Percentiles rank a stretch among this genome's conserved stretches.
phyloP scores from a whole-genome alignment of 2,113 vertebrate species.

The Tragulus kanchil region DNA sequence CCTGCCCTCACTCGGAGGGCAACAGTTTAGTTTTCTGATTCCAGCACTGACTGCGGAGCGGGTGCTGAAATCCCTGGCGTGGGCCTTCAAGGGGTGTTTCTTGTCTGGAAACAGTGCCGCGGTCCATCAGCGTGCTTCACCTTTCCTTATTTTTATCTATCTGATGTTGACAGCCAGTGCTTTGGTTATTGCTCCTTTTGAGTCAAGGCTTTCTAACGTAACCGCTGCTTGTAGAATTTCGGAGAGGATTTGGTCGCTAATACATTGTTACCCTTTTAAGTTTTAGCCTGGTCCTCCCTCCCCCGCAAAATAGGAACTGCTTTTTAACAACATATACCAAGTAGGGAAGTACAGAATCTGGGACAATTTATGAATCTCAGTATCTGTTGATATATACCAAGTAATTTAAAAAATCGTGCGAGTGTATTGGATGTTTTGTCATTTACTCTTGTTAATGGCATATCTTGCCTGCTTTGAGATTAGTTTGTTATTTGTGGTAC shows the following conservation, averaged over 20 bases:
- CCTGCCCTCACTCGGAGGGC: not conserved
- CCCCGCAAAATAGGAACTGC: not conserved
- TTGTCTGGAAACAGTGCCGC: constrained; percentile 9
- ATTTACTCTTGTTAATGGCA: not conserved
- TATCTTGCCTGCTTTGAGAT: not conserved
- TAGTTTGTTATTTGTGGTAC: not conserved
- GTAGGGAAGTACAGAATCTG: not conserved
- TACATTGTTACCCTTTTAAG: not conserved
- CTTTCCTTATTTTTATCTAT: not conserved
- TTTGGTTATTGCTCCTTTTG: constrained; percentile 23
- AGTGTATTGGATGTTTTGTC: not conserved
- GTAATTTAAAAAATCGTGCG: not conserved
- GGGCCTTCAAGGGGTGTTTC: not conserved
- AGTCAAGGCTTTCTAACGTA: not conserved
- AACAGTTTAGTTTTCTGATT: constrained; percentile 32
- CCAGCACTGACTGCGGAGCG: not conserved
- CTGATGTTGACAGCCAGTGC: constrained; percentile 6
- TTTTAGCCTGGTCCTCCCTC: constrained; percentile 20
- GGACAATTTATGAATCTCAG: not conserved
- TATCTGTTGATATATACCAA: not conserved
- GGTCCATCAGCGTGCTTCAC: not conserved
- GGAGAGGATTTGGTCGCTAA: not conserved
- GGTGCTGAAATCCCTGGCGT: not conserved
- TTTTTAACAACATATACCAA: not conserved
- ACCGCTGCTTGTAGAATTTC: constrained; percentile 29